Evolutionary conservation across 2,888 invertebrate genomes (phyloP).

Genomic region (Lepas anatifera): DNA sequence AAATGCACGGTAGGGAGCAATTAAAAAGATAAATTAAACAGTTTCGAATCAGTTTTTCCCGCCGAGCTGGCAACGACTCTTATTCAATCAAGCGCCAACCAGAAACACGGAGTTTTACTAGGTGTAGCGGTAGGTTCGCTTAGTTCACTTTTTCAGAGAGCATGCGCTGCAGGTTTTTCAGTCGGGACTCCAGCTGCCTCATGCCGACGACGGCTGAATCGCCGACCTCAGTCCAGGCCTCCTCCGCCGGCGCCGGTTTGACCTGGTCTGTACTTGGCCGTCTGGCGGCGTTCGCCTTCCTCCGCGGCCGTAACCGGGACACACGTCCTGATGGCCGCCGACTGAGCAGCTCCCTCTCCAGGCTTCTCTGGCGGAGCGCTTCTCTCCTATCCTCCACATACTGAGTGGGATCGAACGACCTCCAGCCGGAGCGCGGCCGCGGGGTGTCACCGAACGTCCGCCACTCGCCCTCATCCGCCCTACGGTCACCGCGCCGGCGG

Average conservation of each 20-base stretch:
- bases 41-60: too few species aligned
- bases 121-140: too few species aligned
- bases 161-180: constrained; percentile 5
- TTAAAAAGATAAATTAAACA: too few species aligned
- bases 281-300: neutral
- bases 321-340: neutral
- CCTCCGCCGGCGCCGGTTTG: neutral
- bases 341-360: neutral
- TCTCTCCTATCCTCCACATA: neutral
- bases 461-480: too few species aligned
- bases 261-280: neutral
- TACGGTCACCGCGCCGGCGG: too few species aligned
- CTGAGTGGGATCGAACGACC: neutral
- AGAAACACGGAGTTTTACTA: too few species aligned
- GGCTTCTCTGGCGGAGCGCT: neutral
- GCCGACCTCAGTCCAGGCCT: neutral
- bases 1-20: too few species aligned
- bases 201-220: neutral
- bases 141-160: neutral
- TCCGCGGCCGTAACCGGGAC: neutral
- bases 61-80: too few species aligned
- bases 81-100: too few species aligned
- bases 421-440: neutral
- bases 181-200: neutral
- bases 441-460: neutral